Base-by-base conservation (phyloP, 2,113 vertebrate species). In the Brachirus orientalis region DNA sequence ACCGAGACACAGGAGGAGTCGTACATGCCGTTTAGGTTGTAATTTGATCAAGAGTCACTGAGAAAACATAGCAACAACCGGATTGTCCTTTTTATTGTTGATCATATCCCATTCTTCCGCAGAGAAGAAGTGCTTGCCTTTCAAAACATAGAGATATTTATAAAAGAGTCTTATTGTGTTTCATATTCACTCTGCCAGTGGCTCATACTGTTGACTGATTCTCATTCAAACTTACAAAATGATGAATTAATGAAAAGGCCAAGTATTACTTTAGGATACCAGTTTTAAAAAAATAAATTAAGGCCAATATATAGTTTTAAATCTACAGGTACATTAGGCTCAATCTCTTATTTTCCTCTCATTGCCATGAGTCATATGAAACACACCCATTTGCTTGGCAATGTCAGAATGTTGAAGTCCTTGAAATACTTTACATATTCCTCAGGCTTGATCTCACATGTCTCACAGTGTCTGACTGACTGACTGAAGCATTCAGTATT, bases 41-140 rank as follows among this genome's bases (percentile, higher is more conserved):
- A 77, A 89, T 65, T 46, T 70, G 77, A 88, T 69, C 62, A 11
- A 12, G 40, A 54, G 50, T 79, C 44, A 48, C 75, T 40, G 48
- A 63, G 61, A 53, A 48, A 64, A 64, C 69, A 54, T 28, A 20
- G 71, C 71, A 85, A 79, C 73, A 69, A 38, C 38, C 18, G 7
- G 20, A 40, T 59, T 66, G 18, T 59, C 35, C 48, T 44, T 65
- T 36, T 63, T 53, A 17, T 33, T 37, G 6, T 18, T 52, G 17
- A 58, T 53, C 33, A 47, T 19, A n/a, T 41, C 9, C 10, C 8
- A 18, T 85, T 73, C 12, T 66, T 20, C 20, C 20, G 17, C 17
- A 7, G 6, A 70, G 46, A 45, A 10, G n/a, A 37, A 8, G 8
- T 10, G 9, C 33, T 20, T 19, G 9, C 2, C 28, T 64, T 44